Base-by-base conservation (phyloP, 2,797 vertebrate species). In the Sphaeramia orbicularis region DNA sequence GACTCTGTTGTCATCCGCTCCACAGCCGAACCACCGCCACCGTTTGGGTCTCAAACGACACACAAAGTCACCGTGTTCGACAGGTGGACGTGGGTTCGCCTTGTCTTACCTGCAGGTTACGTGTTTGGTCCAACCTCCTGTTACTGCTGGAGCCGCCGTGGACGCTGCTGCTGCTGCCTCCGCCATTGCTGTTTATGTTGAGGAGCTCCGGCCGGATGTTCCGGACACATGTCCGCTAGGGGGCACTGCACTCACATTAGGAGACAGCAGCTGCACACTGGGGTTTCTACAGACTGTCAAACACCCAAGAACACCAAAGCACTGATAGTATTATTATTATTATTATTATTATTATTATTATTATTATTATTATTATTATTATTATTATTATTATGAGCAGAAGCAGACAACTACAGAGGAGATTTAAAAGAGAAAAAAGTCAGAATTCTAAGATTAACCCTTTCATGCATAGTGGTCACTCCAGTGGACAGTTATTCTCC, bases 121-220 rank as follows among this genome's bases (percentile, higher is more conserved):
- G 93, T 98, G 94, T 88, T 97, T 97, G 7, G 97, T 98, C 97
- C 97, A 98, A 83, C 96, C 94, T 91, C 95, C 94, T 65, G 90
- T 75, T 62, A 80, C 80, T 79, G 83, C 74, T 73, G 93, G 73
- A 91, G 92, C 91, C 83, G 83, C 91, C 83, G 89, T 84, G 74
- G 92, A 90, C 85, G 92, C 92, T 90, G 94, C 95, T 91, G 96
- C 96, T 95, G 96, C 96, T 95, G 96, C 96, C 96, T 97, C 97
- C 95, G 96, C 97, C 96, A 97, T 98, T 93, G 94, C 96, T 97
- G 96, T 98, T 98, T 97, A 97, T 96, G 96, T 96, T 96, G 91
- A 90, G 93, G 83, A 56, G 76, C 91, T 92, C 87, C 87, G 86
- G 84, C 95, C 95, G 96, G 96, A 97, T 95, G 92, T 87, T 84